A percentile compares a stretch with the other conserved stretches of the same genome.
phyloP scores from a whole-genome alignment of 2,113 vertebrate genomes.

The Hypanus sabinus region DNA sequence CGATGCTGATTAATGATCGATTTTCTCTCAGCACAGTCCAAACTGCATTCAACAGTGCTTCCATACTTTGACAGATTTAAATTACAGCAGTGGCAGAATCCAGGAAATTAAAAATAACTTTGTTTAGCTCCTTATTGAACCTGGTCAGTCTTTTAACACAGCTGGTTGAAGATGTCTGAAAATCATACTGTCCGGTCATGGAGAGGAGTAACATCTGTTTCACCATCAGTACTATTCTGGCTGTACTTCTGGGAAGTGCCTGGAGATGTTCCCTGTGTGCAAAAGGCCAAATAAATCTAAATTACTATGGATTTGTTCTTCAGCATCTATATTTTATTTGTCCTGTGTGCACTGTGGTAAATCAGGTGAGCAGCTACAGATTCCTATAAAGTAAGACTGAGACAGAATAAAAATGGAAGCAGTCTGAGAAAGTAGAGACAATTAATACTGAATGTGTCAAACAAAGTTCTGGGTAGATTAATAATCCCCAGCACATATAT shows the following conservation, averaged over 20 bases:
- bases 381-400: neutral
- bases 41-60: neutral
- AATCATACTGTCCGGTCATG: neutral
- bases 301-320: neutral
- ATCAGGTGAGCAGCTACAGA: neutral
- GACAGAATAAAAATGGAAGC: no score
- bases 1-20: neutral
- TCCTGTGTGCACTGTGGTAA: neutral
- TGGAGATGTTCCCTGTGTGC: neutral
- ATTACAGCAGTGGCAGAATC: neutral
- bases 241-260: neutral
- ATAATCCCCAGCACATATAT: neutral
- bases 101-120: neutral
- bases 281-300: neutral
- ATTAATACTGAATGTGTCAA: neutral
- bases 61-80: neutral
- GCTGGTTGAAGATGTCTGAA: neutral
- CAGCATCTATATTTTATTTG: neutral
- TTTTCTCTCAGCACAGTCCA: neutral
- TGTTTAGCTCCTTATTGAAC: neutral
- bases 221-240: neutral
- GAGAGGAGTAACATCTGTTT: neutral
- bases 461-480: neutral
- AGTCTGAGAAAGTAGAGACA: neutral
- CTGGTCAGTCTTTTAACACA: neutral